These are phyloP conservation scores for Hyles vespertilio DNA, from an alignment of 1,140 invertebrate genomes.

Conservation along the genomic window DNA sequence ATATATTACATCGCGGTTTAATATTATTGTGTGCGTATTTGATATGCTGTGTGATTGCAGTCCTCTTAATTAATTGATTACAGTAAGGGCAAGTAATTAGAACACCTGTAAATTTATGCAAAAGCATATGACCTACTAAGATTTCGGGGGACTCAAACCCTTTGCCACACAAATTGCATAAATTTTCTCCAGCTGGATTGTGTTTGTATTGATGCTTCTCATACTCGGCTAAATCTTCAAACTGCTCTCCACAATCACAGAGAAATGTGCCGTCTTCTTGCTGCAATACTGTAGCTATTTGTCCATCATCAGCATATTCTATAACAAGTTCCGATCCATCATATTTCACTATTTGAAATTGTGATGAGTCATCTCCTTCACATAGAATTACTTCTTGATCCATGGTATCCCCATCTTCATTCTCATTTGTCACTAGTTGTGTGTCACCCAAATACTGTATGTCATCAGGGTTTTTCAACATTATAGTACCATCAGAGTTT, in stretches of 20 bases:
- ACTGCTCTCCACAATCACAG: constrained; percentile 69
- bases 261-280: constrained; percentile 67
- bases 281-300: constrained; percentile 61
- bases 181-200: constrained; percentile 60
- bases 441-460: constrained; percentile 50
- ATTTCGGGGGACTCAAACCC: constrained; percentile 80
- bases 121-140: constrained; percentile 81
- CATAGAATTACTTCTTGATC: constrained; percentile 64
- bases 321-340: constrained; percentile 66
- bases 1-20: constrained; percentile 75
- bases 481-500: constrained; percentile 47
- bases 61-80: constrained; percentile 63
- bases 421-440: constrained; percentile 32
- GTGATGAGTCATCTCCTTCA: constrained; percentile 64
- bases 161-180: constrained; percentile 73
- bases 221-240: constrained; percentile 57
- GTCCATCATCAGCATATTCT: constrained; percentile 61
- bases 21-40: constrained; percentile 69
- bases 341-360: constrained; percentile 65
- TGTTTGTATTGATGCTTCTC: constrained; percentile 65
- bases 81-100: constrained; percentile 70
- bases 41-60: constrained; percentile 71
- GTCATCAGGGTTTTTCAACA: constrained; percentile 43
- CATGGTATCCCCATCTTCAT: constrained; percentile 34
- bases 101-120: constrained; percentile 63